phyloP scores from a whole-genome alignment of 2,113 vertebrate species.

The Varanus komodoensis region DNA sequence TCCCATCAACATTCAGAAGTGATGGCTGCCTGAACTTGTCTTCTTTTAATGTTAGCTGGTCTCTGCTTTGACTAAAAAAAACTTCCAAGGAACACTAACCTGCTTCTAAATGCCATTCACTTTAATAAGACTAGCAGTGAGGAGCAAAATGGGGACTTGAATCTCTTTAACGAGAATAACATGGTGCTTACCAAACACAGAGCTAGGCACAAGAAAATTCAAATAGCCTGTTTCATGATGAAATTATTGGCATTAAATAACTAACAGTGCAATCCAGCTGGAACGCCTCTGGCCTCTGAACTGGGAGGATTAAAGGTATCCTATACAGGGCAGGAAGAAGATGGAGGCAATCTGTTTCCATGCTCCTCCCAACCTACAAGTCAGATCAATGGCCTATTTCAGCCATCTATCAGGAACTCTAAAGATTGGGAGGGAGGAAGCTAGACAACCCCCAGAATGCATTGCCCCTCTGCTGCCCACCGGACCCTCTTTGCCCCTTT shows the following conservation, averaged over 20 bases:
- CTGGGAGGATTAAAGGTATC: too few relatives aligned
- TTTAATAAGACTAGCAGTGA: not conserved
- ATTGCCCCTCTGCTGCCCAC: too few relatives aligned
- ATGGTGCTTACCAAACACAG: not conserved
- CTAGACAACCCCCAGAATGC: too few relatives aligned
- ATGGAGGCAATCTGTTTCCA: too few relatives aligned
- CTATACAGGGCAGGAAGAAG: too few relatives aligned
- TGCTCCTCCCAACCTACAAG: too few relatives aligned
- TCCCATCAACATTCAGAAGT: not conserved
- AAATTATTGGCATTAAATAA: not conserved
- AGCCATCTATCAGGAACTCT: too few relatives aligned
- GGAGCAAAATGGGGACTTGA: not conserved
- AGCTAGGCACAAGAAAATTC: not conserved
- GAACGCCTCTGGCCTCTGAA: too few relatives aligned
- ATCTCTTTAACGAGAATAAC: not conserved
- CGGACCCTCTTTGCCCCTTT: too few relatives aligned
- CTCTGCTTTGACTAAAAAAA: conserved; percentile 38
- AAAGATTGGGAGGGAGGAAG: too few relatives aligned
- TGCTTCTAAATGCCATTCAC: not conserved
- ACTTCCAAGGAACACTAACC: not conserved
- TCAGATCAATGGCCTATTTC: too few relatives aligned
- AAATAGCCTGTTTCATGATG: not conserved
- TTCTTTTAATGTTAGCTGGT: not conserved
- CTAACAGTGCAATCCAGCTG: not conserved
- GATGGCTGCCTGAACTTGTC: not conserved